phyloP scores from a whole-genome alignment of 2,888 invertebrate species.

The Coelinius sp. region DNA sequence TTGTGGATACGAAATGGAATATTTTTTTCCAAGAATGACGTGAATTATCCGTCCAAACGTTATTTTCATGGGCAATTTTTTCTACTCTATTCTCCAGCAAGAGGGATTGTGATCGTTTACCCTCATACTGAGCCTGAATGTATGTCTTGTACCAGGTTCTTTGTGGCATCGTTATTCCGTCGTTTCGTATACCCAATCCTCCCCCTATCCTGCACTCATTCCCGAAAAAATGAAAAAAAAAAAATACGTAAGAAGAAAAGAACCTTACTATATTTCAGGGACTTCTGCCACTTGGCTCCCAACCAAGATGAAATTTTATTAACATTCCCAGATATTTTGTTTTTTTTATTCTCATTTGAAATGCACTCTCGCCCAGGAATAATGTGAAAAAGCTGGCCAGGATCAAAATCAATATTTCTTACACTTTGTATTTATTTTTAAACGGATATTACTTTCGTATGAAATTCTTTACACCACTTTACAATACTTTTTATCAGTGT shows the following conservation, averaged over 20 bases:
- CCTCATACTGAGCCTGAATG: slow-evolving; percentile 12
- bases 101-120: slow-evolving; percentile 1
- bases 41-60: slow-evolving; percentile 47
- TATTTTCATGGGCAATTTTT: slow-evolving; percentile 26
- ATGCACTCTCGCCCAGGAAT: slow-evolving; percentile 23
- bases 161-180: slow-evolving; percentile 38
- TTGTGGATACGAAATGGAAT: background rate
- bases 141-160: slow-evolving; percentile 25
- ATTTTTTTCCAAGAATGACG: slow-evolving; percentile 34
- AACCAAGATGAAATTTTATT: slow-evolving; percentile 49
- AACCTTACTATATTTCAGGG: slow-evolving; percentile 29
- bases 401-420: slow-evolving; percentile 20
- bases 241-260: slow-evolving; percentile 31
- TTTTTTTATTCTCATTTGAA: slow-evolving; percentile 29
- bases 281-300: slow-evolving; percentile 46
- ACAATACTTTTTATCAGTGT: slow-evolving; percentile 33
- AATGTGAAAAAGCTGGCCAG: slow-evolving; percentile 30
- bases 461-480: slow-evolving; percentile 16
- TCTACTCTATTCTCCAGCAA: slow-evolving; percentile 8
- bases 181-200: slow-evolving; percentile 27
- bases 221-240: background rate
- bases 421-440: slow-evolving; percentile 11
- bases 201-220: background rate
- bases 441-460: slow-evolving; percentile 24
- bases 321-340: slow-evolving; percentile 44